Evolutionary conservation across 2,113 vertebrate species (phyloP).

Genomic region (Prunella himalayana): DNA sequence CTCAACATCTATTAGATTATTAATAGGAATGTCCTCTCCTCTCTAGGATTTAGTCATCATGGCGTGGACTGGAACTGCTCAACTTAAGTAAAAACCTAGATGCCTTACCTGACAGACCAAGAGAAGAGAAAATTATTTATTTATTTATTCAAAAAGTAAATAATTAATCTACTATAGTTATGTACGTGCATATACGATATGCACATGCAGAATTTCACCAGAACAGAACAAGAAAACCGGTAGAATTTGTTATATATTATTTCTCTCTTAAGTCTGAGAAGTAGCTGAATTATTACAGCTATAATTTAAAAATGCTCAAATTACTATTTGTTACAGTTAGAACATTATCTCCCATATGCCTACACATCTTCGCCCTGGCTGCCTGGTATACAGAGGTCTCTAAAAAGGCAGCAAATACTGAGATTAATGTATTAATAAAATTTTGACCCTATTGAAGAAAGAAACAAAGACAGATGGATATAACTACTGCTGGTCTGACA

Average conservation of each 20-base stretch:
- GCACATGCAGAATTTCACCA: neutral
- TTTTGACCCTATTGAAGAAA: neutral
- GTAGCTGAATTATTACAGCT: conserved; percentile 18
- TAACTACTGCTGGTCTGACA: neutral
- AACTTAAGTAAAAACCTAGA: neutral
- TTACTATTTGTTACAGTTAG: conserved; percentile 48
- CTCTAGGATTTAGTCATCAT: conserved; percentile 49
- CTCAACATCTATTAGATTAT: conserved; percentile 70
- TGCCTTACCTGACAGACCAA: neutral
- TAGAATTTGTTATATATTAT: neutral
- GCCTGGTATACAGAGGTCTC: conserved; percentile 6
- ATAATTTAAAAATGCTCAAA: conserved; percentile 20
- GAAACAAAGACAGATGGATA: neutral
- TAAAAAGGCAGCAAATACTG: conserved; percentile 8
- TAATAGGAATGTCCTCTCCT: conserved; percentile 68
- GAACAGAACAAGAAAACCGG: conserved; percentile 11
- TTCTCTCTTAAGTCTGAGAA: conserved; percentile 34
- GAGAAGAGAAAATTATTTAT: neutral
- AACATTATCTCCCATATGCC: conserved; percentile 24
- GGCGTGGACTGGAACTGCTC: neutral
- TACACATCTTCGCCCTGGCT: conserved; percentile 13
- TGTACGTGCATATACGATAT: neutral
- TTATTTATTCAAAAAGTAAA: conserved; percentile 18
- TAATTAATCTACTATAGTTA: neutral
- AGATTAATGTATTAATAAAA: neutral